phyloP scores from a whole-genome alignment of 2,888 invertebrate species.

The Latrodectus hesperus region DNA sequence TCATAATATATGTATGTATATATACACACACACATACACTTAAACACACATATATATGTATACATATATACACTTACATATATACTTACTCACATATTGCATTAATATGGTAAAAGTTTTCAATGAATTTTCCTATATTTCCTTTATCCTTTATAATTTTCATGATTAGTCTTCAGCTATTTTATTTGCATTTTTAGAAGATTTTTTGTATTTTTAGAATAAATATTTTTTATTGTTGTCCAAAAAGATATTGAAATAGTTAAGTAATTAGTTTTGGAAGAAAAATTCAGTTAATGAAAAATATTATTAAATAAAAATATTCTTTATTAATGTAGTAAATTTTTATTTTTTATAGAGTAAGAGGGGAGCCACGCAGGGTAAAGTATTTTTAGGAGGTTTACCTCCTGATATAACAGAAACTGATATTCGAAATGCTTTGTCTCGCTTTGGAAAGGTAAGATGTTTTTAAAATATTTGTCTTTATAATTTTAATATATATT shows the following conservation, averaged over 20 bases:
- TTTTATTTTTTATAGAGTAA: conserved; percentile 17
- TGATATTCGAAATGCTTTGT: conserved; percentile 91
- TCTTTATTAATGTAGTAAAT: background rate
- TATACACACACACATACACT: too few species aligned
- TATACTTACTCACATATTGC: too few species aligned
- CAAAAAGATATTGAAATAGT: background rate
- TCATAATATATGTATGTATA: too few species aligned
- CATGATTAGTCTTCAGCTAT: too few species aligned
- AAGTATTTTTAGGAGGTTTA: conserved; percentile 95
- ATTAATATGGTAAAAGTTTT: too few species aligned
- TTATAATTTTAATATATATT: too few species aligned
- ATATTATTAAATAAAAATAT: background rate
- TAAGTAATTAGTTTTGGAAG: background rate
- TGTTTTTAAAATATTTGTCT: background rate
- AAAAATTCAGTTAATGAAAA: too few species aligned
- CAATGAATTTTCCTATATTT: too few species aligned
- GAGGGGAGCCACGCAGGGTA: conserved; percentile 70
- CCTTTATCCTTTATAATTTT: too few species aligned
- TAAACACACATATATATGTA: too few species aligned
- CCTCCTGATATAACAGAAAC: conserved; percentile 97
- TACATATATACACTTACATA: too few species aligned
- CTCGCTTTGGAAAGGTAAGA: conserved; percentile 89
- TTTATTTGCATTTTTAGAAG: background rate
- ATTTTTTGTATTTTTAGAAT: background rate
- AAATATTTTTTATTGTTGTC: background rate